Evolutionary conservation across 2,113 vertebrate species (phyloP).

Genomic region (Nibea albiflora): DNA sequence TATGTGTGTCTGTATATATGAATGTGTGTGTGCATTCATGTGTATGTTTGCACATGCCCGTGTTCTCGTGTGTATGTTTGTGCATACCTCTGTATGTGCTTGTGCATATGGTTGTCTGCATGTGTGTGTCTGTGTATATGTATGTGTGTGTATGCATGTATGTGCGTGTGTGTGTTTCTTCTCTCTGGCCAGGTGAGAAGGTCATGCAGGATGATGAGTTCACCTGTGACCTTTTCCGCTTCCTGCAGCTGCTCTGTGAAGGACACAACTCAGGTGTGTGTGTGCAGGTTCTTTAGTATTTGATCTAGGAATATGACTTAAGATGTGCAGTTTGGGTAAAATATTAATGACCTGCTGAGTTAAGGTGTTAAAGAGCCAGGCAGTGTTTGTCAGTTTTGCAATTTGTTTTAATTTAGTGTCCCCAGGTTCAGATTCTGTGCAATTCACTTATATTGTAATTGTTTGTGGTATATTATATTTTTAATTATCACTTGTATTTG

Average conservation of each 20-base stretch:
- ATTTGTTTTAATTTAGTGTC: too few relatives aligned
- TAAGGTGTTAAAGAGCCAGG: neutral
- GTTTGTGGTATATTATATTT: too few relatives aligned
- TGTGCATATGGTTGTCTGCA: slow-evolving; percentile 18
- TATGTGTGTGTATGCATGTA: slow-evolving; percentile 21
- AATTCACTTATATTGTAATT: too few relatives aligned
- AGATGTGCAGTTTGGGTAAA: neutral
- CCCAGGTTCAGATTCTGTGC: too few relatives aligned
- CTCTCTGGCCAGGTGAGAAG: slow-evolving; percentile 90
- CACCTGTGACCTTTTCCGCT: slow-evolving; percentile 97
- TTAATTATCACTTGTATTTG: too few relatives aligned
- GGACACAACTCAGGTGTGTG: slow-evolving; percentile 96
- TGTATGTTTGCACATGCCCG: slow-evolving; percentile 30
- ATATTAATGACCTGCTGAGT: neutral
- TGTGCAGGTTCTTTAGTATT: slow-evolving; percentile 31
- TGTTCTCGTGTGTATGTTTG: slow-evolving; percentile 11
- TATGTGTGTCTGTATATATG: slow-evolving; percentile 49
- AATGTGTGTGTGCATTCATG: slow-evolving; percentile 29
- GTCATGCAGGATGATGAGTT: slow-evolving; percentile 98
- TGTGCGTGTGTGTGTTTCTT: slow-evolving; percentile 61
- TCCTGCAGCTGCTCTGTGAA: slow-evolving; percentile 96
- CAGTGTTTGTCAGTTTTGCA: neutral
- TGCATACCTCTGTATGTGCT: slow-evolving; percentile 30
- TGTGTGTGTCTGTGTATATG: slow-evolving; percentile 16
- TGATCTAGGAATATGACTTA: neutral